Conservation (phyloP, 2,888 invertebrate species). For the Ennomos quercinarius region DNA sequence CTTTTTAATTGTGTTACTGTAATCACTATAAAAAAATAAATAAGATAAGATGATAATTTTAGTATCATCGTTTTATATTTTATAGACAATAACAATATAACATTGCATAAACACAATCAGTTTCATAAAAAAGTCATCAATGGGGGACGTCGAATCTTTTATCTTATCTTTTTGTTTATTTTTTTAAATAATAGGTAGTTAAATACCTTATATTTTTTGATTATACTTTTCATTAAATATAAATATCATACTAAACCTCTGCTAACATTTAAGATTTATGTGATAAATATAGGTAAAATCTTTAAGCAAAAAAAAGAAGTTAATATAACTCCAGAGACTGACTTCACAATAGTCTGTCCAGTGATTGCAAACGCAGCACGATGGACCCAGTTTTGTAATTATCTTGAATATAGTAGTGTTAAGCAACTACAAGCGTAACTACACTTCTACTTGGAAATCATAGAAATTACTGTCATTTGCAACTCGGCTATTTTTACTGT, state of each 20-base stretch:
- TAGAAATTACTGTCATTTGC: conserved; percentile 41
- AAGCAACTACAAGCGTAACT: conserved; percentile 51
- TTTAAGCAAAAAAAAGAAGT: background rate
- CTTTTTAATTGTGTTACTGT: conserved; percentile 22
- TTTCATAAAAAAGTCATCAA: conserved; percentile 25
- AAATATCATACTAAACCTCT: no score
- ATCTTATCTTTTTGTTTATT: conserved; percentile 3
- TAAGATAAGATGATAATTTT: conserved; percentile 21
- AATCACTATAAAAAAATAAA: conserved; percentile 13
- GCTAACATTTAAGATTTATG: no score
- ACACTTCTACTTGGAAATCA: conserved; percentile 47
- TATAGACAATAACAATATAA: conserved; percentile 3
- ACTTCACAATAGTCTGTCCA: conserved; percentile 8
- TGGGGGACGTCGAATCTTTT: background rate
- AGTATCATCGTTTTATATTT: conserved; percentile 21
- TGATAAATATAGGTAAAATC: background rate
- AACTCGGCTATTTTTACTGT: conserved; percentile 35
- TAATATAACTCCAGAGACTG: background rate
- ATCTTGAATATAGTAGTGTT: conserved; percentile 51
- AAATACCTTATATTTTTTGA: conserved; percentile 1
- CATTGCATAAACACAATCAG: conserved; percentile 1
- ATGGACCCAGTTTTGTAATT: conserved; percentile 53
- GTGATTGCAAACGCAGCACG: conserved; percentile 46
- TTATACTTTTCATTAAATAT: background rate
- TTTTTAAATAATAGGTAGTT: conserved; percentile 4